Evolutionary conservation across 2,888 invertebrate species (phyloP).

Genomic region (Sepiola atlantica): DNA sequence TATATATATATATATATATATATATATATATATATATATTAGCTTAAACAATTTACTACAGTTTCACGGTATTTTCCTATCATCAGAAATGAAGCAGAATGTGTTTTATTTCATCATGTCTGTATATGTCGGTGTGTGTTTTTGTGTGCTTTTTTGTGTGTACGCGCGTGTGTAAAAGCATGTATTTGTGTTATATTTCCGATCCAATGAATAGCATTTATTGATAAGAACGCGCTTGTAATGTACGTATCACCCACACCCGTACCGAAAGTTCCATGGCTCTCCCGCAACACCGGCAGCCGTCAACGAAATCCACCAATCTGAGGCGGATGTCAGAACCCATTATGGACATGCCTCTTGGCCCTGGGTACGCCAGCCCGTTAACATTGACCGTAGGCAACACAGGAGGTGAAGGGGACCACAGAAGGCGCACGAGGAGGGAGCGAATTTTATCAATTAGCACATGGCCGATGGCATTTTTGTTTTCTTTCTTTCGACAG

Average conservation of each 20-base stretch:
- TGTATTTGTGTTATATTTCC: neutral
- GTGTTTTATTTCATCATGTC: neutral
- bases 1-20: no score
- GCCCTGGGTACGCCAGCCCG: neutral
- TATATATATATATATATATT: no score
- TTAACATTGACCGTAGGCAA: neutral
- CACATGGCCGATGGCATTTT: neutral
- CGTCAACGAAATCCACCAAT: neutral
- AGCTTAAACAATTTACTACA: no score
- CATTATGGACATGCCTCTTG: neutral
- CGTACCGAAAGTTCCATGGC: neutral
- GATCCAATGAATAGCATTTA: neutral
- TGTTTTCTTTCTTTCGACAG: neutral
- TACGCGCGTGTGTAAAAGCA: no score
- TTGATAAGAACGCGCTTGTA: neutral
- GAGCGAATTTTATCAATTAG: neutral
- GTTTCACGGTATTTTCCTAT: no score
- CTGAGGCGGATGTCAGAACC: constrained; percentile 2
- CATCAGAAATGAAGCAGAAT: no score
- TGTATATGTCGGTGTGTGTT: neutral
- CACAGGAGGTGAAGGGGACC: neutral
- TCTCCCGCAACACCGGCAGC: neutral
- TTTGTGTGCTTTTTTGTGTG: neutral
- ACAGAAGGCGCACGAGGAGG: neutral
- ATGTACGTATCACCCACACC: neutral